Conservation (phyloP, 2,113 vertebrate species). For the Sinocyclocheilus maitianheensis region DNA sequence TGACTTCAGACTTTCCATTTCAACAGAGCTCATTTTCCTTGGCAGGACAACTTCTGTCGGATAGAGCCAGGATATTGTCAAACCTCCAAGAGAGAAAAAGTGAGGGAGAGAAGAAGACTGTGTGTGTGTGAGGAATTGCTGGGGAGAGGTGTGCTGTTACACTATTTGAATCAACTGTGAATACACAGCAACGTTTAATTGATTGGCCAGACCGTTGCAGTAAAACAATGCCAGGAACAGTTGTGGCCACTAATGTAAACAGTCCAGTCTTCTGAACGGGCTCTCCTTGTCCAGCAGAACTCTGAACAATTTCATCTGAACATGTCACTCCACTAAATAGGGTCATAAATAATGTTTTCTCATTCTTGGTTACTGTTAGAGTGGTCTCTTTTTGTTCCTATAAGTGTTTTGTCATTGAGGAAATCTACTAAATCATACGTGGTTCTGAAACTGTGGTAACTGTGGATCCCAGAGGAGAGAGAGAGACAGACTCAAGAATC, state of each 20-base stretch:
- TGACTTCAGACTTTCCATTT: constrained; percentile 63
- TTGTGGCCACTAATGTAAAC: constrained; percentile 29
- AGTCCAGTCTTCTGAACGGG: background rate
- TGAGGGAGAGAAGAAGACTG: constrained; percentile 2
- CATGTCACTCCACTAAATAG: background rate
- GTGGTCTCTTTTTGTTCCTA: background rate
- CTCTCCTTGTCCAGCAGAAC: background rate
- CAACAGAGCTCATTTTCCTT: constrained; percentile 58
- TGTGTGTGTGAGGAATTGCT: constrained; percentile 37
- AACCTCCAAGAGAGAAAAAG: constrained; percentile 47
- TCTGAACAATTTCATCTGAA: constrained; percentile 16
- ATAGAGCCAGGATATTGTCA: constrained; percentile 58
- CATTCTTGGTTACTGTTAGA: constrained; percentile 1
- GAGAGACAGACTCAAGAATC: background rate
- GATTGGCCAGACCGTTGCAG: constrained; percentile 39
- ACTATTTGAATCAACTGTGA: constrained; percentile 47
- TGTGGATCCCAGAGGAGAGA: background rate
- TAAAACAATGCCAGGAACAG: constrained; percentile 43
- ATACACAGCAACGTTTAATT: constrained; percentile 21
- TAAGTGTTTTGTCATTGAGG: background rate
- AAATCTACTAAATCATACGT: background rate
- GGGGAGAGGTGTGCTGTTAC: constrained; percentile 49
- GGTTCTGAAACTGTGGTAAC: background rate
- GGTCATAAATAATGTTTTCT: background rate
- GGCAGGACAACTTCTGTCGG: constrained; percentile 49